Evolutionary conservation across 2,797 vertebrate species (phyloP).

Genomic region (Borostomias antarcticus): DNA sequence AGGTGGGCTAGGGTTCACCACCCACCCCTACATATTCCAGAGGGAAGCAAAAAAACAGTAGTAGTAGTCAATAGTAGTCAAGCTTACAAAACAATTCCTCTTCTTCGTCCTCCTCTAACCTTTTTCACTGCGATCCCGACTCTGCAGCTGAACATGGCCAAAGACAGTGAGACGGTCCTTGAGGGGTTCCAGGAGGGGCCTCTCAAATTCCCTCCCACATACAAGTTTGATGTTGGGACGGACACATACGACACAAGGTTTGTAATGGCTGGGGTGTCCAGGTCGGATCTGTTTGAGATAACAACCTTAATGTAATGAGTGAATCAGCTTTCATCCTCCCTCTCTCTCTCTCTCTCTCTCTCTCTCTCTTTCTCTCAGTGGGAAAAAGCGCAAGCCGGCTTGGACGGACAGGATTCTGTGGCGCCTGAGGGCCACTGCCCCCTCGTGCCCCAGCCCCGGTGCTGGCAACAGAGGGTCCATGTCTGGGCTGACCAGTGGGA

Average conservation of each 20-base stretch:
- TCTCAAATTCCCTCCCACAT: conserved; percentile 93
- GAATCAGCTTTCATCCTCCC: not conserved
- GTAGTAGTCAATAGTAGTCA: too few relatives aligned
- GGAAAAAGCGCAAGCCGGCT: conserved; percentile 95
- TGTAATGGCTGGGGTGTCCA: conserved; percentile 26
- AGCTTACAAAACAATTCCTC: not conserved
- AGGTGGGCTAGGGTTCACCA: too few relatives aligned
- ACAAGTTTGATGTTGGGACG: conserved; percentile 97
- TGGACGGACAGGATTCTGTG: conserved; percentile 98
- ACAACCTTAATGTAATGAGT: conserved; percentile 6
- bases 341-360: not conserved
- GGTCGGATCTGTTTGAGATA: not conserved
- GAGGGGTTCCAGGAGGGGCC: conserved; percentile 93
- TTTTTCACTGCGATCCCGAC: not conserved
- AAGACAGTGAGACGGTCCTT: conserved; percentile 89
- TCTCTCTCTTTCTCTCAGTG: conserved; percentile 66
- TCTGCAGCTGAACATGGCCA: conserved; percentile 92
- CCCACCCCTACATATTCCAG: too few relatives aligned
- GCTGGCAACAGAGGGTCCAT: conserved; percentile 69
- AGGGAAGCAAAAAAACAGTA: too few relatives aligned
- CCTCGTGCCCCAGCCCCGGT: conserved; percentile 36
- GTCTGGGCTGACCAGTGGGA: conserved; percentile 68
- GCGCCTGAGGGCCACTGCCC: conserved; percentile 82
- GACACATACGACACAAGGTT: conserved; percentile 96
- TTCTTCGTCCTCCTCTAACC: not conserved